Base-by-base conservation (phyloP, 2,888 invertebrate species). In the Drosophila limbata region DNA sequence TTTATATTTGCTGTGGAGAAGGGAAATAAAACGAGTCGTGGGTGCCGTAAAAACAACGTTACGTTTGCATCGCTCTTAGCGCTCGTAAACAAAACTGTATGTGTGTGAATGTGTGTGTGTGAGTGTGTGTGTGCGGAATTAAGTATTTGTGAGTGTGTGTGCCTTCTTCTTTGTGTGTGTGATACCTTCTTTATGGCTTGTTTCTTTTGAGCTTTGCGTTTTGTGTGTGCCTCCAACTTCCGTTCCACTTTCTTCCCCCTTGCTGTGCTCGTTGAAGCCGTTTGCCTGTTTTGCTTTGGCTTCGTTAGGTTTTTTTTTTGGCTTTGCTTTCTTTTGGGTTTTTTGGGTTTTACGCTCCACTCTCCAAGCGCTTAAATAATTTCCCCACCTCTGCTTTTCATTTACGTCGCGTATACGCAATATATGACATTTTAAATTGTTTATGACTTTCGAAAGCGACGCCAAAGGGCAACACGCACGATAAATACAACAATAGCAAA, bases 351-450 rank as follows among this genome's bases (percentile, higher is more conserved):
- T 55, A 19, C 17, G 11, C 37, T 45, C 3, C 17, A n/a, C 45
- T 35, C 42, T 13, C 19, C 10, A 5, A 19, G 47, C 50, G 57
- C 69, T 69, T 74, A 74, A 75, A 85, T 77, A 81, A 76, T 74
- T 74, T 81, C 69, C 60, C 70, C 69, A 71, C 62, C 73, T 69
- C 48, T 44, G 62, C 37, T 69, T 82, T 87, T 84, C 76, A 87
- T 88, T 84, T 84, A 73, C 88, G 57, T 77, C 70, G 78, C 89
- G 75, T 82, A 84, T 80, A 76, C 84, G 87, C 84, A 78, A 74
- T 86, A 60, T 85, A 89, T 82, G 88, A 73, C 78, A 84, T 88
- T 85, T 85, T 89, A 85, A 85, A 85, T 89, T 85, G 89, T 85
- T 85, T 89, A 89, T 82, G 89, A 73, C 77, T 59, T 68, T 55